Conservation (phyloP, 2,113 vertebrate species). For the Acrocephalus arundinaceus region DNA sequence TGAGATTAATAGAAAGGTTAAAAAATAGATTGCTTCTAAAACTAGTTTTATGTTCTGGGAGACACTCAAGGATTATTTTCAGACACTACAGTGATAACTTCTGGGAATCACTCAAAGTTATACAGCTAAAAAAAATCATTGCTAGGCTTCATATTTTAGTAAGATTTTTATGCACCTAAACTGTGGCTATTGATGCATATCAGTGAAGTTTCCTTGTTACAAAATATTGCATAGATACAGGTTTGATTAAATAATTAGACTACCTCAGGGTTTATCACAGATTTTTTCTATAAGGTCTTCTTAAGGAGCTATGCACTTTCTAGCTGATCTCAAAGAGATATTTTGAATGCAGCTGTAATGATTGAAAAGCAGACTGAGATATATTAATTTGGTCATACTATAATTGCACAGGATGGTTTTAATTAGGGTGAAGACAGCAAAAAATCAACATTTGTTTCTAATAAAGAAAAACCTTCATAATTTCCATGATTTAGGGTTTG, state of each 20-base stretch:
- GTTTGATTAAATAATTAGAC: neutral
- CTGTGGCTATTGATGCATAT: neutral
- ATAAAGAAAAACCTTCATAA: conserved; percentile 54
- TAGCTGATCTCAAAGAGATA: conserved; percentile 11
- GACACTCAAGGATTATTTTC: conserved; percentile 50
- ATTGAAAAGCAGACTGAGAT: conserved; percentile 46
- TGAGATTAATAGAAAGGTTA: conserved; percentile 2
- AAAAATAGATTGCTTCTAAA: conserved; percentile 2
- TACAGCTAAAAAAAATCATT: conserved; percentile 3
- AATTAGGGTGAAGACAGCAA: conserved; percentile 40
- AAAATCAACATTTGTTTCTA: conserved; percentile 63
- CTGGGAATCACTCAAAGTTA: conserved; percentile 55
- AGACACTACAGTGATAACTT: conserved; percentile 42
- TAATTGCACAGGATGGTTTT: conserved; percentile 45
- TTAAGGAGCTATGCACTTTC: conserved; percentile 4
- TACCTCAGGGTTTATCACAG: neutral
- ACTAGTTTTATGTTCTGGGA: conserved; percentile 46
- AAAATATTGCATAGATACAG: neutral
- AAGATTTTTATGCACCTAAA: conserved; percentile 26
- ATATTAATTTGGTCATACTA: conserved; percentile 40
- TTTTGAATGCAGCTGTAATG: conserved; percentile 52
- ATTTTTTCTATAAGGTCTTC: neutral
- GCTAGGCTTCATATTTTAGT: conserved; percentile 40
- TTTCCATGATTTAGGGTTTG: conserved; percentile 51
- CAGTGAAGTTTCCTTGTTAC: neutral